phyloP scores from a whole-genome alignment of 1,140 invertebrate species.

The Megalonaias nervosa region DNA sequence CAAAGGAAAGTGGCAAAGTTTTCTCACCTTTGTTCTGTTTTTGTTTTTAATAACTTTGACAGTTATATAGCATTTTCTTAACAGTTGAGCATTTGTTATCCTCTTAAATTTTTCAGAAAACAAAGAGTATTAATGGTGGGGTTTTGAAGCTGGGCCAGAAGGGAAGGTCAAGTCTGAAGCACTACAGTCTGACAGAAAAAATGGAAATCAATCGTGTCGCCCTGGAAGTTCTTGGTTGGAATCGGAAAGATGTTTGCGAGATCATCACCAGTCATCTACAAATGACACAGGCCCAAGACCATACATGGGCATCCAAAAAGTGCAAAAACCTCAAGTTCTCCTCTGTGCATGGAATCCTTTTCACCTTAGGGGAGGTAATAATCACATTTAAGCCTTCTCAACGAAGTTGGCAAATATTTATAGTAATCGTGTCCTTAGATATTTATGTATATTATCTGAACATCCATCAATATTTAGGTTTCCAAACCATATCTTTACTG shows the following conservation, averaged over 20 bases:
- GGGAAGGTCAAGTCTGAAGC: conserved; percentile 7
- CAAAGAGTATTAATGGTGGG: conserved; percentile 19
- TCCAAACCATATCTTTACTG: no score
- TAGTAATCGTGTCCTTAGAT: no score
- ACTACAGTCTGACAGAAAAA: conserved; percentile 52
- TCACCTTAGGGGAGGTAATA: conserved; percentile 75
- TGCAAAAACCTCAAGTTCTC: conserved; percentile 89
- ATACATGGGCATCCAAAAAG: conserved; percentile 82
- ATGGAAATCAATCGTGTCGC: conserved; percentile 75
- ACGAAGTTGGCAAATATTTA: no score
- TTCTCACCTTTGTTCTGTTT: no score
- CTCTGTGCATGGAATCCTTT: conserved; percentile 88
- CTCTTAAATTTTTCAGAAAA: conserved; percentile 39
- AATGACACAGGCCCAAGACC: conserved; percentile 89
- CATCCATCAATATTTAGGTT: no score
- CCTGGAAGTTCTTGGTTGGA: conserved; percentile 92
- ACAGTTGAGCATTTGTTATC: background rate
- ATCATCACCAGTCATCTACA: conserved; percentile 88
- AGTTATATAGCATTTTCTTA: no score
- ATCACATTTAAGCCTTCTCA: conserved; percentile 13
- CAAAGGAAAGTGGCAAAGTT: no score
- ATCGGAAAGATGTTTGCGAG: conserved; percentile 89
- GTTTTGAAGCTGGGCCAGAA: background rate
- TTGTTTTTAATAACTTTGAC: no score
- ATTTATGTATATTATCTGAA: no score